Conservation (phyloP, 2,797 vertebrate genomes). For the Cyprinodon diabolis region DNA sequence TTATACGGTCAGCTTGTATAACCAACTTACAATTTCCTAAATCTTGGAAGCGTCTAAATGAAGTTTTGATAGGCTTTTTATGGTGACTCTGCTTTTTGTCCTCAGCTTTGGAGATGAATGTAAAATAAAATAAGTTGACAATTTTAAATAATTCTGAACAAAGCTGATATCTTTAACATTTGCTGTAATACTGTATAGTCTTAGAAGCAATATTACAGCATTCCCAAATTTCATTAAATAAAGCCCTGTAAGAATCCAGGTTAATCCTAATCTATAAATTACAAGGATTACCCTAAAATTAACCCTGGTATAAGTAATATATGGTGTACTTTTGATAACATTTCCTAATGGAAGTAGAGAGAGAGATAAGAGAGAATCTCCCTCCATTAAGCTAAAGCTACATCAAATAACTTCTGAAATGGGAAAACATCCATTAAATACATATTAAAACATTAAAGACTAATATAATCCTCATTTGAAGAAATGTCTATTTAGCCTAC, state of each 20-base stretch:
- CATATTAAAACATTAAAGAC: background rate
- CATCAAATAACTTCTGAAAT: background rate
- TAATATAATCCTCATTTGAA: background rate
- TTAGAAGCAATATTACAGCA: background rate
- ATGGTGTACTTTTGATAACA: background rate
- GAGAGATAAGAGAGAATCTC: background rate
- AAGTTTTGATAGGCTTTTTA: slow-evolving; percentile 27
- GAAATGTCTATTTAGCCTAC: background rate
- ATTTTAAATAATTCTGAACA: background rate
- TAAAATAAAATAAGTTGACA: background rate
- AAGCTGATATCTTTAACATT: background rate
- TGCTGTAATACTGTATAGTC: background rate
- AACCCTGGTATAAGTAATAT: no score
- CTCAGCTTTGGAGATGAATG: slow-evolving; percentile 5
- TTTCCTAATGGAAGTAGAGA: background rate
- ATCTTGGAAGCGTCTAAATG: slow-evolving; percentile 35
- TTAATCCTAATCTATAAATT: background rate
- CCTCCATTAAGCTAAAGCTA: background rate
- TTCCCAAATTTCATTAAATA: background rate
- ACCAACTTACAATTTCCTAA: slow-evolving; percentile 26
- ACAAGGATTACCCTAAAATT: background rate
- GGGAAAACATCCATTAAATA: background rate
- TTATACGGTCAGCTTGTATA: slow-evolving; percentile 37
- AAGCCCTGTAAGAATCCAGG: no score
- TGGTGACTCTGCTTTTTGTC: slow-evolving; percentile 5